Evolutionary conservation across 2,113 vertebrate species (phyloP).

Genomic region (Vulpes vulpes): DNA sequence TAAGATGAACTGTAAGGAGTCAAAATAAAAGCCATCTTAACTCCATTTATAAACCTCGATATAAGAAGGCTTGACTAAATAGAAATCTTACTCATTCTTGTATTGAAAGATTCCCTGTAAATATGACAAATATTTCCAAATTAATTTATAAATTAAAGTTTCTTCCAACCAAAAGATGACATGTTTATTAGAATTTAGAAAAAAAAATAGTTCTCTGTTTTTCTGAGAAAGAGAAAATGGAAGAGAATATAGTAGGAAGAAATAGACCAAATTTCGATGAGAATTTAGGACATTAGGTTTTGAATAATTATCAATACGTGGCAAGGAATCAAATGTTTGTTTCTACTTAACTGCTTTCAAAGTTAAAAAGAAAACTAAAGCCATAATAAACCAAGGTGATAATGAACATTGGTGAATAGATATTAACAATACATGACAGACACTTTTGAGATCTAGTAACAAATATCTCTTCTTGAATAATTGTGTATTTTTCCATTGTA

Average conservation of each 20-base stretch:
- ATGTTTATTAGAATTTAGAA: not conserved
- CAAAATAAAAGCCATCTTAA: not conserved
- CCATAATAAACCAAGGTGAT: not conserved
- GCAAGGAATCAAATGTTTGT: not conserved
- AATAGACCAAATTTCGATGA: not conserved
- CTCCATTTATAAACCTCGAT: not conserved
- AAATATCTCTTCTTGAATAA: not conserved
- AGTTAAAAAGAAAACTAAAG: not conserved
- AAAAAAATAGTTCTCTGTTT: not conserved
- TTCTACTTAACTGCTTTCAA: not conserved
- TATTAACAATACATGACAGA: not conserved
- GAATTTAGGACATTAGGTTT: not conserved
- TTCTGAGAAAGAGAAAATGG: not conserved
- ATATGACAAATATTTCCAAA: not conserved
- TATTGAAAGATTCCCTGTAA: not conserved
- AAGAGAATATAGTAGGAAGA: not conserved
- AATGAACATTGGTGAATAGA: not conserved
- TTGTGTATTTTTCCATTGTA: not conserved
- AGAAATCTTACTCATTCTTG: not conserved
- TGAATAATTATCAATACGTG: not conserved
- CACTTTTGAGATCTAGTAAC: not conserved
- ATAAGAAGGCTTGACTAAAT: not conserved
- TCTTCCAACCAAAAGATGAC: not conserved
- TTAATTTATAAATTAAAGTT: not conserved
- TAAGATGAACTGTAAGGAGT: not conserved